These are phyloP conservation scores for Delphinapterus leucas DNA, from an alignment of 2,113 vertebrate genomes.

Conservation along the genomic window DNA sequence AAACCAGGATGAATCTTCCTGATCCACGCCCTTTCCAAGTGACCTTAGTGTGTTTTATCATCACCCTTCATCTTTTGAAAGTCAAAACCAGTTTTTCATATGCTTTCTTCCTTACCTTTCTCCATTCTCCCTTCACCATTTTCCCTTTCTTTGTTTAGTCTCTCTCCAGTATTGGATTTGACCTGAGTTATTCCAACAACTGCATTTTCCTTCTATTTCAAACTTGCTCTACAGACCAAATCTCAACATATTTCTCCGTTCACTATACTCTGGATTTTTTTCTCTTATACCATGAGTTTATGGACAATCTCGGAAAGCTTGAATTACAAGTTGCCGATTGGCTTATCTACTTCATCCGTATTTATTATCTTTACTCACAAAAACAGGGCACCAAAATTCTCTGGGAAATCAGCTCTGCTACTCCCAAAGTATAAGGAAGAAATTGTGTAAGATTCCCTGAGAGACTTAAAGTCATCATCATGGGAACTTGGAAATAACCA, in stretches of 20 bases:
- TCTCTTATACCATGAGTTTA: neutral
- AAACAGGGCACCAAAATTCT: conserved; percentile 19
- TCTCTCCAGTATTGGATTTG: neutral
- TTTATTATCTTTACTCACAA: conserved; percentile 35
- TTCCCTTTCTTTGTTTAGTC: conserved; percentile 10
- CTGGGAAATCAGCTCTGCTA: neutral
- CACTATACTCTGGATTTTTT: neutral
- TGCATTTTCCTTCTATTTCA: conserved; percentile 31
- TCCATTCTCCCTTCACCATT: neutral
- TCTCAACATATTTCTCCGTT: neutral
- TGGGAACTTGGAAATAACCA: conserved; percentile 51
- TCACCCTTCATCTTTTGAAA: neutral
- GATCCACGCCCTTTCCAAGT: neutral
- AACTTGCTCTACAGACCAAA: neutral
- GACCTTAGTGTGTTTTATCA: neutral
- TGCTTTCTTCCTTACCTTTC: neutral
- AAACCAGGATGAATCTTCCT: neutral
- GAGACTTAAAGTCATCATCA: conserved; percentile 12
- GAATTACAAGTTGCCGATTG: conserved; percentile 12
- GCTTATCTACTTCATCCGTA: neutral
- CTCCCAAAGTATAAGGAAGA: neutral
- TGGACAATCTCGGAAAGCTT: neutral
- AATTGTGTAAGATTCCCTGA: neutral
- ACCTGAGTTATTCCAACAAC: conserved; percentile 22
- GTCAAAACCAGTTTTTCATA: neutral